A percentile compares a stretch with the other conserved stretches of the same genome.
These are phyloP conservation scores for Parambassis ranga DNA, from an alignment of 2,797 vertebrate species.

Conservation along the genomic window DNA sequence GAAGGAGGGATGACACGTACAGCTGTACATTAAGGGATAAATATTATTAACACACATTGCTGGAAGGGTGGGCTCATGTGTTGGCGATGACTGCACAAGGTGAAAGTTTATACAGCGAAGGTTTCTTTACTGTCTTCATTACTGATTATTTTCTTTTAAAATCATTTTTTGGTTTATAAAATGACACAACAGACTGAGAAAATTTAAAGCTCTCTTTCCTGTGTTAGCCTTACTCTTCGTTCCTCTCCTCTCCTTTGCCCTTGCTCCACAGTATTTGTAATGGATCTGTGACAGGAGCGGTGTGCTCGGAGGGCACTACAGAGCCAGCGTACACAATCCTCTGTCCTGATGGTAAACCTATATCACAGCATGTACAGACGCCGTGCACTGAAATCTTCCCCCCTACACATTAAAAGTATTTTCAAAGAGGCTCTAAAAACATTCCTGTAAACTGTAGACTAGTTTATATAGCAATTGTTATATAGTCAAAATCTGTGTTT, in stretches of 20 bases:
- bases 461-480: too few species aligned
- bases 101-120: slow-evolving; percentile 28
- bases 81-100: slow-evolving; percentile 27
- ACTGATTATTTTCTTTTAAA: not conserved
- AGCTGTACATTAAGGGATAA: not conserved
- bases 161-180: not conserved
- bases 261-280: slow-evolving; percentile 30
- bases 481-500: too few species aligned
- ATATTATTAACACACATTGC: not conserved
- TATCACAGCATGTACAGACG: slow-evolving; percentile 24
- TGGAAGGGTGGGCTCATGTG: slow-evolving; percentile 1
- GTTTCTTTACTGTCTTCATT: slow-evolving; percentile 15
- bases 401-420: not conserved
- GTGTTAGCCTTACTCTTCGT: not conserved
- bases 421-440: not conserved
- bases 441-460: too few species aligned
- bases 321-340: slow-evolving; percentile 40
- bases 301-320: slow-evolving; percentile 33
- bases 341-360: slow-evolving; percentile 17
- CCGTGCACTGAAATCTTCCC: not conserved
- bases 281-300: slow-evolving; percentile 40
- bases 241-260: slow-evolving; percentile 8
- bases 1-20: not conserved
- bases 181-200: not conserved
- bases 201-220: not conserved